phyloP scores from a whole-genome alignment of 2,888 invertebrate genomes.

The Yponomeuta cagnagella region DNA sequence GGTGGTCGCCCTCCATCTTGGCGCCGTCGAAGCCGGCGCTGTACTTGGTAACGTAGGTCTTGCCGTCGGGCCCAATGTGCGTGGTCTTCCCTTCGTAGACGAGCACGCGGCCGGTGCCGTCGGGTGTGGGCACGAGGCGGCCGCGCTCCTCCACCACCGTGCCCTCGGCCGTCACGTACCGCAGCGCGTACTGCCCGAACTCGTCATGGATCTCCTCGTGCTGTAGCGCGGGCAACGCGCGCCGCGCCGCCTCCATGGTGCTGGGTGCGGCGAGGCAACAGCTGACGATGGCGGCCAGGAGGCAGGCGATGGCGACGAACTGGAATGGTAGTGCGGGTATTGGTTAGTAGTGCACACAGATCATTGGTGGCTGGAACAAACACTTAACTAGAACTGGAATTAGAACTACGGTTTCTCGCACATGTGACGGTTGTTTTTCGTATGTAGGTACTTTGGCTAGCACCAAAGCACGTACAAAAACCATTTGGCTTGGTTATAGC shows the following conservation, averaged over 20 bases:
- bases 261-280: constrained; percentile 17
- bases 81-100: constrained; percentile 37
- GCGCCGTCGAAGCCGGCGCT: constrained; percentile 33
- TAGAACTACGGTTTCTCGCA: too few species aligned
- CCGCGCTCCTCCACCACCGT: constrained; percentile 38
- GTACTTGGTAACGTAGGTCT: constrained; percentile 33
- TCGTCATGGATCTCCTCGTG: constrained; percentile 44
- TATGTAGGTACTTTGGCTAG: too few species aligned
- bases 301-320: constrained; percentile 21
- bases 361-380: too few species aligned
- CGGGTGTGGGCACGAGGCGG: constrained; percentile 32
- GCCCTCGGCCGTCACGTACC: constrained; percentile 45
- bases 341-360: not conserved
- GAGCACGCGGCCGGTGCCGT: constrained; percentile 33
- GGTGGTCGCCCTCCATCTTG: constrained; percentile 30
- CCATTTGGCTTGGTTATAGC: too few species aligned
- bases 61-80: constrained; percentile 36
- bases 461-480: too few species aligned
- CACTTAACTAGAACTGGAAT: too few species aligned
- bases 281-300: constrained; percentile 18
- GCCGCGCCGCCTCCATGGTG: constrained; percentile 20
- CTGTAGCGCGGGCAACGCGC: constrained; percentile 33
- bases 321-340: constrained; percentile 18
- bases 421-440: too few species aligned
- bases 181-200: constrained; percentile 38